Percentiles rank a stretch among this genome's conserved stretches.
phyloP scores from a whole-genome alignment of 2,113 vertebrate species.

The Excalfactoria chinensis region DNA sequence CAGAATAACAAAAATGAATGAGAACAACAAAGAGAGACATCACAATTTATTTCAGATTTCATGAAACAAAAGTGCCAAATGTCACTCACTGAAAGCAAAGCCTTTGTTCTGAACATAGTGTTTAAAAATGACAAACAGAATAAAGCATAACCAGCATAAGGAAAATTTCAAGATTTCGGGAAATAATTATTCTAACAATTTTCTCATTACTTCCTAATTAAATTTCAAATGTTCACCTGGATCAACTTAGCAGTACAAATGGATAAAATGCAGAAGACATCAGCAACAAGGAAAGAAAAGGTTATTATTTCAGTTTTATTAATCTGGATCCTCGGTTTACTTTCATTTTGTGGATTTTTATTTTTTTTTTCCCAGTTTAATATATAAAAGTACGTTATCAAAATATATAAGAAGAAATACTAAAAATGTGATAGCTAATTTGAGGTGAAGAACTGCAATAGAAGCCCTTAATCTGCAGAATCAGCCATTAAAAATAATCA shows the following conservation, averaged over 20 bases:
- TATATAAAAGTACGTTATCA: neutral
- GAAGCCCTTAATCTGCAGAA: neutral
- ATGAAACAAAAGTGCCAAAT: neutral
- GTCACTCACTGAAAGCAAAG: neutral
- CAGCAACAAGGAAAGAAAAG: neutral
- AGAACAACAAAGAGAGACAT: neutral
- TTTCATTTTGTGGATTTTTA: neutral
- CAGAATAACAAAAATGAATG: neutral
- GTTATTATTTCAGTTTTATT: neutral
- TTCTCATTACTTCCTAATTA: neutral
- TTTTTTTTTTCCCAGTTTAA: neutral
- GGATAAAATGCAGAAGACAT: rapidly evolving
- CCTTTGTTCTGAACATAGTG: neutral
- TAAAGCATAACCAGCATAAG: neutral
- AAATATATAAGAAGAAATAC: neutral
- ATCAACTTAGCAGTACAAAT: neutral
- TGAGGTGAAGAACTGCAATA: neutral
- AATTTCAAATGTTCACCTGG: neutral
- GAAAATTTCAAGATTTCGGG: neutral
- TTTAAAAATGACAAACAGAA: neutral
- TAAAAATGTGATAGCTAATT: neutral
- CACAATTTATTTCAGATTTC: neutral
- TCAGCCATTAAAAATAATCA: neutral
- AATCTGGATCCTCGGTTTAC: neutral
- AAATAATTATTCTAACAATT: neutral